Percentiles rank a stretch among this genome's conserved stretches.
These are phyloP conservation scores for Sycophaga agraensis DNA, from an alignment of 1,140 invertebrate species.

Conservation along the genomic window DNA sequence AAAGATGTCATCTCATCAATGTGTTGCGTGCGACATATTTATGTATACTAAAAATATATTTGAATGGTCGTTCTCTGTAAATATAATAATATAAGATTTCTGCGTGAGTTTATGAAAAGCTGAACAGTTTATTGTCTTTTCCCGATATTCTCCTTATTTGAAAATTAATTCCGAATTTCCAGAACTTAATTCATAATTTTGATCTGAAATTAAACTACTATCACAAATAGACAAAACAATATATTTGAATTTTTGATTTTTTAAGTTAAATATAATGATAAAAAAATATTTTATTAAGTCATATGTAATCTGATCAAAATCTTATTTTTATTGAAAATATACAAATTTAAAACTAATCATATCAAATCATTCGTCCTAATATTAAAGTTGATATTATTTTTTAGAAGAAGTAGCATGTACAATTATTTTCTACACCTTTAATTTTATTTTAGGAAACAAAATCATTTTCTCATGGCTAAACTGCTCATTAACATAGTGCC, in stretches of 20 bases:
- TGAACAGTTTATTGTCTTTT: neutral
- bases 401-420: no score
- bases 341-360: neutral
- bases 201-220: no score
- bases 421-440: neutral
- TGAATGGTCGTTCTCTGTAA: slow-evolving; percentile 46
- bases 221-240: neutral
- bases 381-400: neutral
- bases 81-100: slow-evolving; percentile 45
- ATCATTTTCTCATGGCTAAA: slow-evolving; percentile 25
- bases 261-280: neutral
- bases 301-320: no score
- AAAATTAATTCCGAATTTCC: neutral
- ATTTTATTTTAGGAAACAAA: slow-evolving; percentile 35
- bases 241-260: neutral
- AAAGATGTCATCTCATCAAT: slow-evolving; percentile 23
- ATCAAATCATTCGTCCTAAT: neutral
- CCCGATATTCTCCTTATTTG: neutral
- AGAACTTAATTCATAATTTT: no score
- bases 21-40: slow-evolving; percentile 32
- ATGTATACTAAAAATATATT: slow-evolving; percentile 43
- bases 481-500: neutral
- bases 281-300: neutral
- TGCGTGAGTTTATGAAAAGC: slow-evolving; percentile 31
- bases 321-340: no score